Percentiles rank a stretch among this genome's conserved stretches.
Evolutionary conservation across 2,888 invertebrate species (phyloP).

Genomic region (Ennomos fuscantarius): DNA sequence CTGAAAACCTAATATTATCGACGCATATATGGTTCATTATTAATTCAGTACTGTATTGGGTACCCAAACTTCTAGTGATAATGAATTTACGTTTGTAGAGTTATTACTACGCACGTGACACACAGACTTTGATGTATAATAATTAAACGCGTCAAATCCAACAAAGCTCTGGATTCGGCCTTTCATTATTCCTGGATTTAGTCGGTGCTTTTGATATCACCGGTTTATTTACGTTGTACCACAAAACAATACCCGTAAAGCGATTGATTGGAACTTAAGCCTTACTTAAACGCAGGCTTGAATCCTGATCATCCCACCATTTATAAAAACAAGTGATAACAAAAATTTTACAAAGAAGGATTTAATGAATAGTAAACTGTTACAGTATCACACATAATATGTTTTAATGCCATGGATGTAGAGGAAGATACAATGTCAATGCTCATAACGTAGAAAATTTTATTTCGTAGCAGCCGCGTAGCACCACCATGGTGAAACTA

Average conservation of each 20-base stretch:
- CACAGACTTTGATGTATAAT: neutral
- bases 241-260: conserved; percentile 39
- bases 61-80: too few species aligned
- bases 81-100: neutral
- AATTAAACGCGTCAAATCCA: neutral
- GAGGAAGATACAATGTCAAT: too few species aligned
- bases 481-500: too few species aligned
- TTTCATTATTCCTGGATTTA: conserved; percentile 32
- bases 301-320: neutral
- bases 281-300: conserved; percentile 1
- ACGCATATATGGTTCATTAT: too few species aligned
- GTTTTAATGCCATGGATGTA: too few species aligned
- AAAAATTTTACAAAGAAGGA: neutral
- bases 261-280: conserved; percentile 35
- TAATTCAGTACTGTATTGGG: too few species aligned
- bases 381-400: too few species aligned
- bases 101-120: neutral
- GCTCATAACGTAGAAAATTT: too few species aligned
- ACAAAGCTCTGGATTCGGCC: neutral
- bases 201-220: conserved; percentile 17
- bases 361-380: too few species aligned
- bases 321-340: conserved; percentile 6
- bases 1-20: too few species aligned
- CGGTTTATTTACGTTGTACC: conserved; percentile 32
- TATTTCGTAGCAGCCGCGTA: too few species aligned